Evolutionary conservation across 2,797 vertebrate species (phyloP), one percentile per base, ranked within the genome.

Genomic region (Centroberyx gerrardi): DNA sequence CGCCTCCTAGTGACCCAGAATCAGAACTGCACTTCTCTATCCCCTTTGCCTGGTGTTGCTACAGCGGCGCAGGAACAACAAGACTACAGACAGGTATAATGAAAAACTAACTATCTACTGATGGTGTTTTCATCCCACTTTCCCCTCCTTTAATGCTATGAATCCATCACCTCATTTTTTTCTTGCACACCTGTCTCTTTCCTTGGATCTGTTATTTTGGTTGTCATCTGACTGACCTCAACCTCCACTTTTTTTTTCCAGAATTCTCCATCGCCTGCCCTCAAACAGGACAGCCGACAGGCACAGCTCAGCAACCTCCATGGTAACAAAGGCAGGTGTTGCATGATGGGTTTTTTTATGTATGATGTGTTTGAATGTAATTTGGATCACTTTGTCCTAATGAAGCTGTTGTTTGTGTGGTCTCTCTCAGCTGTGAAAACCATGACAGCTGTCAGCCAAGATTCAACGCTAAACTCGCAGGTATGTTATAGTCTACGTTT

Each of bases 1-100:
- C 96, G 96, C 93, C 96, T 97, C 89, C 94, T 96, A 78, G 94
- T 94, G 92, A 97, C 95, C 84, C 95, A 95, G 70, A 94, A 93
- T 72, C 96, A 96, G 80, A 94, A 96, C 72, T 85, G 91, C 88
- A 94, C 95, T 79, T 87, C 93, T 65, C 62, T 93, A 70, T 93
- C 92, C 3, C 87, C 91, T 63, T 56, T 92, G 76, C 69, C 90
- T 18, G 83, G 87, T 49, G 10, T 13, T 15, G 51, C 81, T 51
- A 65, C 68, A 15, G 68, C 80, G 62, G 88, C 68, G 12, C 87
- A 88, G 65, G 90, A 86, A 38, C 87, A 76, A 92, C 0, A 92
- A 93, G 81, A 88, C 74, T 92, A 86, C 94, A 88, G 78, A 84
- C 93, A 96, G 96, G 92, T 97, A 96, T 18, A 94, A 18, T 2